Percentiles rank a stretch among this genome's conserved stretches.
Evolutionary conservation across 1,140 invertebrate genomes (phyloP).

Genomic region (Danaus melanippus): DNA sequence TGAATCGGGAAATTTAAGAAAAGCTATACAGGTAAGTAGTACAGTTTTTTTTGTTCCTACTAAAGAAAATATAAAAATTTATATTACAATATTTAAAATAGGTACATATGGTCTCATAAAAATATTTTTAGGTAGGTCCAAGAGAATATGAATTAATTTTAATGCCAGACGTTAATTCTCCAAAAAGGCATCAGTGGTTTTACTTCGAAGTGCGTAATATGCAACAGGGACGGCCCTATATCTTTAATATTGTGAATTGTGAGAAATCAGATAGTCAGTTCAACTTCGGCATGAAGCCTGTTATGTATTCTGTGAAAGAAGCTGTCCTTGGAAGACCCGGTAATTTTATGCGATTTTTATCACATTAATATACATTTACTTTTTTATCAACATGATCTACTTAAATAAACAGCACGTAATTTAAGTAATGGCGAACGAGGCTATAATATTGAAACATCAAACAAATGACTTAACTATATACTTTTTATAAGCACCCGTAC

Average conservation of each 20-base stretch:
- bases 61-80: too few relatives aligned
- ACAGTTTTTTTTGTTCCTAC: too few relatives aligned
- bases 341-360: conserved; percentile 22
- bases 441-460: too few relatives aligned
- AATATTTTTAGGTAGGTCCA: conserved; percentile 73
- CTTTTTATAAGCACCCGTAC: not conserved
- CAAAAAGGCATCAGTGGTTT: conserved; percentile 91
- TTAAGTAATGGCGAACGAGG: too few relatives aligned
- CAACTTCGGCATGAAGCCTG: conserved; percentile 93
- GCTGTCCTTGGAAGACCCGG: conserved; percentile 76
- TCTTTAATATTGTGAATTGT: conserved; percentile 94
- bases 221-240: conserved; percentile 79
- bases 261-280: conserved; percentile 92
- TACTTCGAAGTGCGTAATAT: conserved; percentile 93
- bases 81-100: too few relatives aligned
- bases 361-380: too few relatives aligned
- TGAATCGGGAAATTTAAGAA: conserved; percentile 91
- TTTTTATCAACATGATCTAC: too few relatives aligned
- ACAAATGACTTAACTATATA: conserved; percentile 5
- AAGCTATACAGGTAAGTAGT: conserved; percentile 83
- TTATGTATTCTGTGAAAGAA: conserved; percentile 88
- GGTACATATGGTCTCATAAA: too few relatives aligned
- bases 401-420: too few relatives aligned
- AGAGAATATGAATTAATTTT: conserved; percentile 90
- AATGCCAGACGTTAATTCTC: conserved; percentile 89